phyloP scores from a whole-genome alignment of 35 echinoderm and acorn worm genomes.

The Acanthaster planci region DNA sequence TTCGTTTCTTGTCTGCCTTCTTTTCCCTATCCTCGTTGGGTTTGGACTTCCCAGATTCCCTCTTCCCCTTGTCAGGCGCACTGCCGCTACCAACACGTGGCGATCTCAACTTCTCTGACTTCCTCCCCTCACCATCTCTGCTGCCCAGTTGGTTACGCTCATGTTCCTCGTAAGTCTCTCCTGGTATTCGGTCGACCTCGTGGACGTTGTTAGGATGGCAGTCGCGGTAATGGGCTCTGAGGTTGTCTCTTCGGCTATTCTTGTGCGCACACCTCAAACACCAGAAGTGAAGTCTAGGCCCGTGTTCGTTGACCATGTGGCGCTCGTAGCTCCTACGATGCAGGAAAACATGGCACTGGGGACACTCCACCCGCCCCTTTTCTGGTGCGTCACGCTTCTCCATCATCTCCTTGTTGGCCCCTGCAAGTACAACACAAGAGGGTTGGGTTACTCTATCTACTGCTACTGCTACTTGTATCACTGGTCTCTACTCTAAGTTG shows the following conservation, averaged over 20 bases:
- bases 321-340: not conserved
- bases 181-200: not conserved
- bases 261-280: not conserved
- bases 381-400: not conserved
- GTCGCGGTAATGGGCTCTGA: not conserved
- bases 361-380: not conserved
- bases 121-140: not conserved
- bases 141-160: not conserved
- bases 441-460: not conserved
- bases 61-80: not conserved
- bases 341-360: not conserved
- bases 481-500: no score
- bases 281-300: not conserved
- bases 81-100: no score
- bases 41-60: not conserved
- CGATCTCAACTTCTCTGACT: no score
- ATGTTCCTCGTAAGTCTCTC: not conserved
- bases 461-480: not conserved
- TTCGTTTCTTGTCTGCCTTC: not conserved
- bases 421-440: not conserved
- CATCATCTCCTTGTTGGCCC: not conserved
- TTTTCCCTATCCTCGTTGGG: no score
- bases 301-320: not conserved
- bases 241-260: not conserved
- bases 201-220: not conserved